Base-by-base conservation (phyloP, 2,888 invertebrate species). In the Cremastobaeus sp. region DNA sequence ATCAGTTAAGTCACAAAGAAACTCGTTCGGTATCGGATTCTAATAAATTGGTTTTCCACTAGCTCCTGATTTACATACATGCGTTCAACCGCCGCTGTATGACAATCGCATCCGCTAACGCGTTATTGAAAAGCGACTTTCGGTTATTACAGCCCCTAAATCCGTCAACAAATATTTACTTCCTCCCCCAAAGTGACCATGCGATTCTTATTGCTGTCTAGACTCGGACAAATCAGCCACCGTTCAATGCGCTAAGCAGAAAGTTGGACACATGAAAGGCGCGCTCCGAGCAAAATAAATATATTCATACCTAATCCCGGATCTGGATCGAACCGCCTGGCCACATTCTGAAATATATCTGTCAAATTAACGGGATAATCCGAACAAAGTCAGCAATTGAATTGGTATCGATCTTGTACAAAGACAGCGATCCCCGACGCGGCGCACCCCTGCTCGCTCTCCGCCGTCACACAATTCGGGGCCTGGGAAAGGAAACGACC, bases 401-500 rank as follows among this genome's bases (percentile, higher is more conserved):
- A 55, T 45, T 21, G 59, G 25, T 30, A 55, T 50, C 62, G 62
- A 68, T 54, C 47, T 45, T 2, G 60, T 32, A 62, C 71, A 65
- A 71, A 55, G 54, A 21, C 59, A 12, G 1, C 15, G 30, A 25
- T 20, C 32, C 45, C 14, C 18, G 17, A 43, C 17, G 12, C 25
- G 54, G 20, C 50, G 20, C 41, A 15, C 50, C 41, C 32, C 50
- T 50, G 35, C 43, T 1, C 11, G 17, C 15, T 45, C 28, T 21
- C 17, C 47, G 11, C 25, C 11, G 41, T 18, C n/a, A 3, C 11
- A 3, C 32, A n/a, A 32, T 32, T n/a, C 37, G 8, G 28, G 52
- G 62, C 76, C 64, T 74, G 76, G 71, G 73, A 76, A 76, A 70
- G 74, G 64, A 76, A 66, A 45, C 45, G 30, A 48, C 41, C 41